A percentile compares a stretch with the other conserved stretches of the same genome.
phyloP scores from a whole-genome alignment of 1,140 invertebrate genomes.

The Hycleus cichorii region DNA sequence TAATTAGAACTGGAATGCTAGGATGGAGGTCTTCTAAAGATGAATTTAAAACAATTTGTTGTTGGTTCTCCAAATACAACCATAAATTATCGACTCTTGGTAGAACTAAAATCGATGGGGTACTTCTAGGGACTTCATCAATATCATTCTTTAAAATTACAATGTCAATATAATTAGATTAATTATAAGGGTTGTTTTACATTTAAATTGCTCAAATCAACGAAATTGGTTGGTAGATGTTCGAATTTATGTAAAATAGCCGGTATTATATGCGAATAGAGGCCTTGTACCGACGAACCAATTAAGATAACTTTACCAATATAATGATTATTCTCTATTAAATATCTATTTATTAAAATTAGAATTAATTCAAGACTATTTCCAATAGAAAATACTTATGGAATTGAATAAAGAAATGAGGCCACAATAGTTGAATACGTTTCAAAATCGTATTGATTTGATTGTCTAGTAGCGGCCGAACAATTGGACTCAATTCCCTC shows the following conservation, averaged over 20 bases:
- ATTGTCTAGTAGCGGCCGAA: conserved; percentile 30
- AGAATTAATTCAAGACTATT: neutral
- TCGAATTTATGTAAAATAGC: conserved; percentile 75
- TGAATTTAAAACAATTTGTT: conserved; percentile 43
- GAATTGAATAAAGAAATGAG: conserved; percentile 28
- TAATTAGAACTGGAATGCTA: conserved; percentile 43
- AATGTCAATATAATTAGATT: neutral
- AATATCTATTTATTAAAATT: conserved; percentile 28
- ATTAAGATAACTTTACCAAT: conserved; percentile 55
- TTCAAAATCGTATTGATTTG: conserved; percentile 30
- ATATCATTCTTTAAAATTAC: neutral
- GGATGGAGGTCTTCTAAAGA: conserved; percentile 44
- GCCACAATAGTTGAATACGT: conserved; percentile 29
- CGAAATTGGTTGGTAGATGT: conserved; percentile 64
- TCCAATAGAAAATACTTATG: neutral
- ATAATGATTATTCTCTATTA: conserved; percentile 41
- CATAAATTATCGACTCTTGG: conserved; percentile 48
- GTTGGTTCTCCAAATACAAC: conserved; percentile 43
- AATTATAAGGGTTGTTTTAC: conserved; percentile 4
- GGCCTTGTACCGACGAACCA: conserved; percentile 48
- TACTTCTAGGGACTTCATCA: conserved; percentile 25
- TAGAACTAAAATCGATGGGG: conserved; percentile 46
- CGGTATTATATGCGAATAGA: conserved; percentile 56
- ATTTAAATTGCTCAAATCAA: conserved; percentile 4
- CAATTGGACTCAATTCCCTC: conserved; percentile 25